A percentile compares a stretch with the other conserved stretches of the same genome.
phyloP scores from a whole-genome alignment of 2,797 vertebrate genomes.

The Gastrophryne carolinensis region DNA sequence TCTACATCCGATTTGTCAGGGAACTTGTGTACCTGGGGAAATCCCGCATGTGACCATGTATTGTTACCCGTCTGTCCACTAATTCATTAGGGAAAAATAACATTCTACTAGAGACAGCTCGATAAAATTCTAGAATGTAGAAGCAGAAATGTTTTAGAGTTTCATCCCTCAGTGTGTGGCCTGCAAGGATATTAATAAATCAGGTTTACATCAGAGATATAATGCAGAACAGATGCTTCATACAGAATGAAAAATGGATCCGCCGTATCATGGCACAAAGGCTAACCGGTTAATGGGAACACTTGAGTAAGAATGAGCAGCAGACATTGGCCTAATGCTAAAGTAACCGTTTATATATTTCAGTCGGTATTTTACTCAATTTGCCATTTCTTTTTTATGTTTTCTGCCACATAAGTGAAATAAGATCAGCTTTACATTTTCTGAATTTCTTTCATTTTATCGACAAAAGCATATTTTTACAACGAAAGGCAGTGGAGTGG shows the following conservation, averaged over 20 bases:
- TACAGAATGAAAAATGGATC: constrained; percentile 26
- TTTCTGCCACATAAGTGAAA: not conserved
- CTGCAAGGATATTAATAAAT: constrained; percentile 34
- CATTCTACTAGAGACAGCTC: too few species aligned
- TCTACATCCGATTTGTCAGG: too few species aligned
- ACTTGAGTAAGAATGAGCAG: not conserved
- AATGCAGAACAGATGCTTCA: constrained; percentile 30
- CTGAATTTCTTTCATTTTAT: not conserved
- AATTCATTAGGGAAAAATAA: too few species aligned
- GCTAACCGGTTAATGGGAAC: constrained; percentile 20
- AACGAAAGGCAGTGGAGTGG: too few species aligned
- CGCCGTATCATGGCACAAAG: constrained; percentile 6
- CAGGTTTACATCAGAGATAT: constrained; percentile 23
- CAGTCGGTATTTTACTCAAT: not conserved
- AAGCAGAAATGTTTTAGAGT: not conserved
- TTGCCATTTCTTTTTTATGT: not conserved
- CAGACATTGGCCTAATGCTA: not conserved
- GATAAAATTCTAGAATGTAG: too few species aligned
- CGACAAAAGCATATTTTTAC: not conserved
- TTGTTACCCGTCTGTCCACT: too few species aligned
- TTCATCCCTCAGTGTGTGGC: constrained; percentile 3
- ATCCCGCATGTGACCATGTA: too few species aligned
- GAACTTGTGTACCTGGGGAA: too few species aligned
- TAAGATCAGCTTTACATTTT: not conserved
- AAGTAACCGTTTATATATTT: not conserved